Base-by-base conservation (phyloP, 2,888 invertebrate genomes). In the Eudasyphora cyanicolor region DNA sequence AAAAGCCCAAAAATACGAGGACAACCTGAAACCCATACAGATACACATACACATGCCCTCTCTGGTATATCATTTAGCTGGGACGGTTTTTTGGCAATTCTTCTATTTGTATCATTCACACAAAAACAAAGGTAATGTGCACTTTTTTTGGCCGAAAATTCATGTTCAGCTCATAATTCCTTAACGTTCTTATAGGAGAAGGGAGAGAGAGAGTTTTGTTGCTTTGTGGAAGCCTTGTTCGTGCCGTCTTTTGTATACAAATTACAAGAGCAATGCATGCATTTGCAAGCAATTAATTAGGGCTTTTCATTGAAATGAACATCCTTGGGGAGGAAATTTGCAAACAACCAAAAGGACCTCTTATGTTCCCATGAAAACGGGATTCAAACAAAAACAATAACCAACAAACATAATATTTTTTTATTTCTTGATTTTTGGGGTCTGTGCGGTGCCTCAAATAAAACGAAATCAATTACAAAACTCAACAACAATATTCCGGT, bases 211-310 rank as follows among this genome's bases (percentile, higher is more conserved):
- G 57, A 4, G 42, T n/a, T 12, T 49, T 71, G 54, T 19, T 32
- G 17, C 54, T 45, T 32, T 42, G 38, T 38, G 17, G 42, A 4
- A 67, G 38, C 32, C 27, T 42, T 67, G 21, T 82, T 76, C 54
- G 54, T 57, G 35, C 17, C 74, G 45, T 29, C 64, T 60, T 60
- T 76, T 57, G 76, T 79, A 60, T 67, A 42, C 57, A 71, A 79
- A 81, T 81, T 80, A 80, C 78, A 78, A 75, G 51, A 38, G 81
- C 78, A 79, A 76, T 79, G 78, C 73, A 84, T 84, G 81, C 84
- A 84, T 74, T 84, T 84, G 81, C 76, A 81, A 81, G 81, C 84
- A 84, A 84, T 84, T 84, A 84, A 84, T 84, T 84, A 84, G 81
- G 78, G 76, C 76, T 69, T 81, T 79, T 79, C 73, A 84, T 84